These are phyloP conservation scores for Spinus olivaceus DNA, from an alignment of 2,797 vertebrate species.

Conservation along the genomic window DNA sequence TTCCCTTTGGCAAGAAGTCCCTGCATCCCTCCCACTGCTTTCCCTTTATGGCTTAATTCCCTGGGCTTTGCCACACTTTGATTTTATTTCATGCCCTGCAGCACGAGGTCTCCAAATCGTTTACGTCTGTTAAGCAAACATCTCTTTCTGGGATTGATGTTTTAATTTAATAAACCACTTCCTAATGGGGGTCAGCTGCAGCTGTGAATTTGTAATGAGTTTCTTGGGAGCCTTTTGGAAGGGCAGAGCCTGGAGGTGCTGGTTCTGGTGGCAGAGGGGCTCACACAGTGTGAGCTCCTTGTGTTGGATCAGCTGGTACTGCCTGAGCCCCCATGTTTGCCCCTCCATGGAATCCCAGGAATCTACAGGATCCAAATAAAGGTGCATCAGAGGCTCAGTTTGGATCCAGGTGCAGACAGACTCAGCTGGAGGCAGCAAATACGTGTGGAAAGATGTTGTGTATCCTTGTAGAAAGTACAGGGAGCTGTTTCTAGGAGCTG, in stretches of 20 bases:
- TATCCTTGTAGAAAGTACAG: not conserved
- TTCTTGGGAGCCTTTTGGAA: not conserved
- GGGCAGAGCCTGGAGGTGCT: not conserved
- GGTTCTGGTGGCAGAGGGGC: not conserved
- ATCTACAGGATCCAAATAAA: rapidly evolving
- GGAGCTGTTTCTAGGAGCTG: not conserved
- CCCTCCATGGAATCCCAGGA: not conserved
- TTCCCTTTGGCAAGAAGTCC: conserved; percentile 48
- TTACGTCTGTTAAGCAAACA: conserved; percentile 65
- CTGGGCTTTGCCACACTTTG: conserved; percentile 35
- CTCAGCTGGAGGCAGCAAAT: not conserved
- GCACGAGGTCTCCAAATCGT: conserved; percentile 43
- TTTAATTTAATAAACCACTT: conserved; percentile 72
- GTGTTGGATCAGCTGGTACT: not conserved
- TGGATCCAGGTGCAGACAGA: not conserved
- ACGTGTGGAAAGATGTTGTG: not conserved
- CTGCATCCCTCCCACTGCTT: not conserved
- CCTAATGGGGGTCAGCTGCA: conserved; percentile 64
- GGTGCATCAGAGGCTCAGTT: not conserved
- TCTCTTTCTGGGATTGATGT: conserved; percentile 62
- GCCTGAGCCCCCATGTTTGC: not conserved
- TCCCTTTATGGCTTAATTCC: conserved; percentile 52
- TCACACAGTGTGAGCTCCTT: rapidly evolving
- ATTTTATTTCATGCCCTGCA: conserved; percentile 62
- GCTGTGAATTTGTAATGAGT: conserved; percentile 23